Conservation (phyloP, 2,113 vertebrate species). For the Penelope pileata region DNA sequence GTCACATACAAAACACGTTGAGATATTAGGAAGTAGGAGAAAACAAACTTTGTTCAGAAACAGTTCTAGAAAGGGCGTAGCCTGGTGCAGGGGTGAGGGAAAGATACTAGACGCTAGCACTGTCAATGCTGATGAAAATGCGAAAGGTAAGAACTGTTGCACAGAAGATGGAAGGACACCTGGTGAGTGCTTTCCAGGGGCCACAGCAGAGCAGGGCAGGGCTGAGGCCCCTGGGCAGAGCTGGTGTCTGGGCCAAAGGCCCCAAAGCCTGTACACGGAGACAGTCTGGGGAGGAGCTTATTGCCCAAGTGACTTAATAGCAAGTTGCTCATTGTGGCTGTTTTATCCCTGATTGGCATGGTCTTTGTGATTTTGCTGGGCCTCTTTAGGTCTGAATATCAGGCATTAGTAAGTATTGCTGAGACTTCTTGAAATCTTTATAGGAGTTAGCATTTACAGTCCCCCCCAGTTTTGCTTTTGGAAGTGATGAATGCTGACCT, state of each 20-base stretch:
- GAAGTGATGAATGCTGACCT: neutral
- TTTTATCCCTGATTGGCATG: neutral
- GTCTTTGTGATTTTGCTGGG: neutral
- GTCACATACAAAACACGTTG: neutral
- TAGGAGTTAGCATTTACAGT: neutral
- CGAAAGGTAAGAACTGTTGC: neutral
- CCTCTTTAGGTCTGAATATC: neutral
- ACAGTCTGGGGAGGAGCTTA: neutral
- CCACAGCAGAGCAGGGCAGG: accelerated
- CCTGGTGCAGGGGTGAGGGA: neutral
- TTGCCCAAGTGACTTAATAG: neutral
- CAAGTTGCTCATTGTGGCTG: neutral
- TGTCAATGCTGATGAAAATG: neutral
- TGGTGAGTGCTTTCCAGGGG: neutral
- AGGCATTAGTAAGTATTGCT: neutral
- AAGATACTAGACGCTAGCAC: neutral
- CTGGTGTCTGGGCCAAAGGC: accelerated
- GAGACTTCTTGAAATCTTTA: neutral
- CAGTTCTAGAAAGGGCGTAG: neutral
- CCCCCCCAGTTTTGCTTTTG: neutral
- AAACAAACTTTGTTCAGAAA: neutral
- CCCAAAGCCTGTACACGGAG: neutral
- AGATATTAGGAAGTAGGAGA: neutral
- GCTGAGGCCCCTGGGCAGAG: neutral
- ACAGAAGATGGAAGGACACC: neutral